Evolutionary conservation across 2,113 vertebrate species (phyloP).

Genomic region (Podilymbus podiceps): DNA sequence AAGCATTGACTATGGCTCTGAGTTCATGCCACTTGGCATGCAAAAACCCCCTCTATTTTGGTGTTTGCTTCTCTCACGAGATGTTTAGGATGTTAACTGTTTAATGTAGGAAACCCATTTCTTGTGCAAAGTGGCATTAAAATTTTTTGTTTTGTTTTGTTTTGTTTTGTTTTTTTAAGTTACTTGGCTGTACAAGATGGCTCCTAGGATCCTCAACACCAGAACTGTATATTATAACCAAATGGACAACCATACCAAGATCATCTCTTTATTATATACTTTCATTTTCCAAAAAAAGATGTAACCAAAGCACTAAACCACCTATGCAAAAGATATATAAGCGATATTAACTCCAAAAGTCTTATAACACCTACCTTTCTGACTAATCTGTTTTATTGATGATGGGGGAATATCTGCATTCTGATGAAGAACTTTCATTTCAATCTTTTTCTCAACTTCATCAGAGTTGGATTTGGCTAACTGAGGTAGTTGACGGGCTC

Average conservation of each 20-base stretch:
- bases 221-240: not conserved
- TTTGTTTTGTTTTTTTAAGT: not conserved
- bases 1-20: not conserved
- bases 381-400: slow-evolving; percentile 29
- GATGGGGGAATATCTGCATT: not conserved
- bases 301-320: not conserved
- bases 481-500: not conserved
- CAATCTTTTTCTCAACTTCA: slow-evolving; percentile 6
- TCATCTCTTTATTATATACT: not conserved
- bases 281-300: not conserved
- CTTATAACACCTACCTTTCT: slow-evolving; percentile 63
- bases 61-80: slow-evolving; percentile 2
- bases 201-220: not conserved
- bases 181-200: not conserved
- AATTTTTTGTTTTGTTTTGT: too few relatives aligned
- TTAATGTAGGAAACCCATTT: not conserved
- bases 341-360: not conserved
- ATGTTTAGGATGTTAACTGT: not conserved
- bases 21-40: not conserved
- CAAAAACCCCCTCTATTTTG: not conserved
- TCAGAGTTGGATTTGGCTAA: not conserved
- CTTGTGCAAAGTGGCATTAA: not conserved
- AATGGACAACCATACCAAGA: not conserved
- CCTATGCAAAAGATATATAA: not conserved
- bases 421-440: not conserved